Percentiles rank a stretch among this genome's conserved stretches.
Evolutionary conservation across 2,888 invertebrate genomes (phyloP).

Genomic region (Diplolepis rosae): DNA sequence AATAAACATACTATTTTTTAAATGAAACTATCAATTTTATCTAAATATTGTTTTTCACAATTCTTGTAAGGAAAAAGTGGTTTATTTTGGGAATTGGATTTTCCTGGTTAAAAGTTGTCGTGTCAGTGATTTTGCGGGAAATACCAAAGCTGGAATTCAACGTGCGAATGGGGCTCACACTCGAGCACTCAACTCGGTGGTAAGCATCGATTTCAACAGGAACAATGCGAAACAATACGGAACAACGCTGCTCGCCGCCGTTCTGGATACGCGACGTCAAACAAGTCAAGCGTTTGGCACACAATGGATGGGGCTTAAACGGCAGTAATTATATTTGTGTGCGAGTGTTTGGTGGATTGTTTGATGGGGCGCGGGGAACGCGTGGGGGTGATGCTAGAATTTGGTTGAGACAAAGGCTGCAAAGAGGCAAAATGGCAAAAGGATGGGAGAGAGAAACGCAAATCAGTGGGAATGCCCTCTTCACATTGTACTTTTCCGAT

Average conservation of each 20-base stretch:
- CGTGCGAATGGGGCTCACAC: slow-evolving; percentile 49
- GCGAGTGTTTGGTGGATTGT: slow-evolving; percentile 61
- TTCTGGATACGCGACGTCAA: slow-evolving; percentile 54
- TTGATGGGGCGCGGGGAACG: slow-evolving; percentile 45
- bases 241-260: slow-evolving; percentile 29
- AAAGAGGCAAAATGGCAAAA: not conserved
- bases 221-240: slow-evolving; percentile 60
- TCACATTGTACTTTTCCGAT: not conserved
- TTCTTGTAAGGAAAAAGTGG: not conserved
- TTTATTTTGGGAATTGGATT: slow-evolving; percentile 19
- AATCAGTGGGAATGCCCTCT: not conserved
- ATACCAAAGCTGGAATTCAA: slow-evolving; percentile 32
- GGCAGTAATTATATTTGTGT: slow-evolving; percentile 73
- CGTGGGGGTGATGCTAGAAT: not conserved
- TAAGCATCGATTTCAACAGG: slow-evolving; percentile 68
- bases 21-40: not conserved
- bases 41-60: not conserved
- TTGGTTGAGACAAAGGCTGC: not conserved
- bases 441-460: not conserved
- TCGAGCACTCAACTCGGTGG: slow-evolving; percentile 43
- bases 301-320: slow-evolving; percentile 72
- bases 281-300: slow-evolving; percentile 70
- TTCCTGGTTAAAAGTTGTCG: slow-evolving; percentile 19
- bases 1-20: not conserved
- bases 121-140: slow-evolving; percentile 17